Evolutionary conservation across 2,797 vertebrate genomes (phyloP), one percentile per base, ranked within the genome.

Genomic region (Neosilurus hyrtlii): DNA sequence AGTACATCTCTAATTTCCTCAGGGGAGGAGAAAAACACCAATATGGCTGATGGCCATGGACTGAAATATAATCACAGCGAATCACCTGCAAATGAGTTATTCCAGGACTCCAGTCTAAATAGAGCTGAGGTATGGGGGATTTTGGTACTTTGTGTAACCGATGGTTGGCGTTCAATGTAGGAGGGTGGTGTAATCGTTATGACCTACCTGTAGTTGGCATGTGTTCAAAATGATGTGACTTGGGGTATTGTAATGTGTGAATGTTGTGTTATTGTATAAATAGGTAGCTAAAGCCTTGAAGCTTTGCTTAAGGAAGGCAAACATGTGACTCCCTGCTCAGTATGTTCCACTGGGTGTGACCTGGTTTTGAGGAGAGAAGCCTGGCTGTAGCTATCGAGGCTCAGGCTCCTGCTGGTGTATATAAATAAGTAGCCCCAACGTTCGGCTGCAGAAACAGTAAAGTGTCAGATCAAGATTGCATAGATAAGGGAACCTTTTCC

Each of bases 41-140:
- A 75, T 56, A 75, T 61, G 56, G 56, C 73, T 61, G 30, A 75
- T n/a, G 30, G 10, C 73, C 73, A n/a, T 61, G 11, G 30, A 59
- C 37, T 20, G 72, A 59, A 61, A 75, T 37, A 56, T 61, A 37
- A 75, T 59, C 54, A 37, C 10, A 15, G 30, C 4, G 54, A 75
- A 75, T 10, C 16, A 59, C 54, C 30, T 59, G 73, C 73, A 43
- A 59, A 59, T 22, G 10, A 59, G 59, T 59, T 75, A 37, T 56
- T 37, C 30, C 56, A 75, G 30, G 26, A 37, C 30, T n/a, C 18
- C 30, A 75, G 10, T 57, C 72, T 57, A 51, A 20, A 35, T 57
- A 35, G 54, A 56, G 26, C 52, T 57, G 24, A 37, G 20, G 54
- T 75, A 16, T 43, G 56, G 8, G 43, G 43, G 43, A 5, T 61